These are phyloP conservation scores for Goniozus legneri DNA, from an alignment of 1,140 invertebrate species.

Conservation along the genomic window DNA sequence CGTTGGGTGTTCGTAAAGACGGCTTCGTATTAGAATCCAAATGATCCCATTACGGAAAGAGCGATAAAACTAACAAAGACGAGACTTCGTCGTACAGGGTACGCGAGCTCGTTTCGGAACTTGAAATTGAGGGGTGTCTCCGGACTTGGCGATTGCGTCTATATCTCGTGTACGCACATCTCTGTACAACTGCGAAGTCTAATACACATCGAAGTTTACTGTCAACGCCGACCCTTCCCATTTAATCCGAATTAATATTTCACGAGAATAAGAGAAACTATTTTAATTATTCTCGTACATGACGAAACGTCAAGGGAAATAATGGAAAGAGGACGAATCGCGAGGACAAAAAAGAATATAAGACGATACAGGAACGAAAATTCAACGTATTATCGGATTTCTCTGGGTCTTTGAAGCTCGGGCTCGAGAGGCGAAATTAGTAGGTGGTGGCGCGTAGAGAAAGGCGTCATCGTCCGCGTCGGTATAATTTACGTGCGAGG, in stretches of 20 bases:
- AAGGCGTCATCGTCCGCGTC: constrained; percentile 17
- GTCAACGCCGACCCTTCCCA: no score
- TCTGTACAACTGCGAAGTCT: background rate
- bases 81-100: constrained; percentile 21
- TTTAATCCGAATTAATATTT: no score
- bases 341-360: no score
- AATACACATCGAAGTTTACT: constrained; percentile 11
- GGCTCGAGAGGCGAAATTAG: no score
- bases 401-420: no score
- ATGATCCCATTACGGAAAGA: constrained; percentile 43
- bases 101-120: constrained; percentile 23
- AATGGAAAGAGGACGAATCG: no score
- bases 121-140: constrained; percentile 27
- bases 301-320: no score
- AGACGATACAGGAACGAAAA: no score
- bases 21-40: constrained; percentile 43
- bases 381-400: no score
- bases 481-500: constrained; percentile 15
- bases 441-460: constrained; percentile 5
- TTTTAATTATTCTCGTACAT: no score
- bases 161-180: background rate
- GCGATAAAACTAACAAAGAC: constrained; percentile 47
- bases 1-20: no score
- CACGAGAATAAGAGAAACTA: no score
- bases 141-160: background rate